Base-by-base conservation (phyloP, 2,797 vertebrate genomes). In the Megaceryle alcyon region DNA sequence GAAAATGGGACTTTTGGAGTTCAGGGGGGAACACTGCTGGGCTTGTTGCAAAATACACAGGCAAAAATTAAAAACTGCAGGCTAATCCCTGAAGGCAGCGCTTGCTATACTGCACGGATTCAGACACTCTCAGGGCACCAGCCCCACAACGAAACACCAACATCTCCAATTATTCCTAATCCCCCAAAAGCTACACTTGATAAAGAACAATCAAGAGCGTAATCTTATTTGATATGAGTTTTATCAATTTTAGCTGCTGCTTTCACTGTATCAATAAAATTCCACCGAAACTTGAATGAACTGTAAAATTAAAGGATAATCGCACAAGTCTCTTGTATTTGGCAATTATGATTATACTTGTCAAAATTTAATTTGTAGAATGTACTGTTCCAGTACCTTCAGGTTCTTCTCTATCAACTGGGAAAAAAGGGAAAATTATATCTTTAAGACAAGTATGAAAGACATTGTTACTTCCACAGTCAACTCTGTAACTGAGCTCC, bases 401-500 rank as follows among this genome's bases (percentile, higher is more conserved):
- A 96, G 92, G 78, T 96, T 96, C 94, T 91, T 96, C 93, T 95
- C 88, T 87, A 97, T 96, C 92, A 96, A 69, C 78, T 95, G 96
- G 96, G 92, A 92, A 96, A 97, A 90, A 95, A 97, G 96, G 95
- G 95, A 93, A 98, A 98, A 98, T 97, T 97, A 97, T 97, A 97
- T 98, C 98, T 98, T 97, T 97, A 97, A 96, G 96, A 97, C 73
- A 92, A 97, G 95, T 96, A 97, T 96, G 97, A 97, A 97, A 97
- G 97, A 97, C 97, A 93, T 79, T 88, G 94, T 97, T 96, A 97
- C 97, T 98, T 97, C 97, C 95, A 96, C 97, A 97, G 97, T 98
- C 98, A 98, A 98, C 98, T 97, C 82, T 73, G 97, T 98, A 97
- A 98, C 98, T 97, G 98, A 97, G 98, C 97, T 96, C 96, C 93